Evolutionary conservation across 2,888 invertebrate species (phyloP).

Genomic region (Conus canariensis): DNA sequence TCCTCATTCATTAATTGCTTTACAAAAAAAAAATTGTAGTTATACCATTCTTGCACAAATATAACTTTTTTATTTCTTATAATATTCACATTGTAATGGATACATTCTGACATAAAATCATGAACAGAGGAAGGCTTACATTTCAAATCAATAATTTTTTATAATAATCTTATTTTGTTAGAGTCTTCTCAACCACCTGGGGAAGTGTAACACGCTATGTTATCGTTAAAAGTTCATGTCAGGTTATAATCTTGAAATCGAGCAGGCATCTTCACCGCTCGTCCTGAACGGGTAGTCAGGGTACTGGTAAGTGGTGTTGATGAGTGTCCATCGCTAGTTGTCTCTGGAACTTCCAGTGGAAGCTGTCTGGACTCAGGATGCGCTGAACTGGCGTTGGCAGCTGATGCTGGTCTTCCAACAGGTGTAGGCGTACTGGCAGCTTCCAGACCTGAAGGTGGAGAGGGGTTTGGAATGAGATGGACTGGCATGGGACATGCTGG

Average conservation of each 20-base stretch:
- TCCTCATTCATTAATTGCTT: too few species aligned
- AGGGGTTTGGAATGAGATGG: not conserved
- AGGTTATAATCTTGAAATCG: not conserved
- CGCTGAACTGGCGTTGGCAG: not conserved
- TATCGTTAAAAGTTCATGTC: not conserved
- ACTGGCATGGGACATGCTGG: not conserved
- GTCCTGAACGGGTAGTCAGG: not conserved
- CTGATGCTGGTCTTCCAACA: not conserved
- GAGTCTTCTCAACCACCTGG: too few species aligned
- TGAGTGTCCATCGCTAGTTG: not conserved
- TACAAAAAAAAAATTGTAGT: too few species aligned
- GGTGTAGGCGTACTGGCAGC: not conserved
- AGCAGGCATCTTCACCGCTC: not conserved
- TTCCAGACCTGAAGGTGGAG: not conserved
- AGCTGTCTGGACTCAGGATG: not conserved
- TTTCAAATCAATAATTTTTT: too few species aligned
- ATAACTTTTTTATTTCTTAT: too few species aligned
- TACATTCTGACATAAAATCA: too few species aligned
- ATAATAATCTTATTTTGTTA: too few species aligned
- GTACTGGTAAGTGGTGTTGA: not conserved
- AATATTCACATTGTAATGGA: too few species aligned
- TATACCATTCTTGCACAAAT: too few species aligned
- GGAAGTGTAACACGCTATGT: too few species aligned
- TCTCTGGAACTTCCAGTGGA: not conserved
- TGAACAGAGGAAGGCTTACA: too few species aligned